Evolutionary conservation across 2,797 vertebrate genomes (phyloP).

Genomic region (Rhinoraja longicauda): DNA sequence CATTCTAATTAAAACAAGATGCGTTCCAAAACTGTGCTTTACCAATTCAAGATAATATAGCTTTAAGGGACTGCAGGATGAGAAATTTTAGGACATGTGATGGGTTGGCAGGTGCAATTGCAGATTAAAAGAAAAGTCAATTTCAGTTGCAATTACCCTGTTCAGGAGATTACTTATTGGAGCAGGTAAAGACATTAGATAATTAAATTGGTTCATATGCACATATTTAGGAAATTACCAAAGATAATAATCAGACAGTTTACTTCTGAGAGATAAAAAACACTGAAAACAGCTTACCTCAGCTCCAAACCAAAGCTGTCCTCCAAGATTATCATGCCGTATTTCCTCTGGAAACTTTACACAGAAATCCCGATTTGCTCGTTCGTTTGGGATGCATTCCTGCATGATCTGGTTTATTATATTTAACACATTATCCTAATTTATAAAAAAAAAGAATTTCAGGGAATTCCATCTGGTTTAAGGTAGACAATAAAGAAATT

Average conservation of each 20-base stretch:
- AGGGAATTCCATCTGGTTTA: background rate
- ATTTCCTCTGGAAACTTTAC: conserved; percentile 98
- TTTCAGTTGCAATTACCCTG: background rate
- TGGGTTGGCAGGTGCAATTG: background rate
- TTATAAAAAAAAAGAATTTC: background rate
- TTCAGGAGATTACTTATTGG: background rate
- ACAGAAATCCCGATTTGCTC: conserved; percentile 89
- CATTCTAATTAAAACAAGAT: background rate
- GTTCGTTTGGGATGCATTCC: conserved; percentile 86
- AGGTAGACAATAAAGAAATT: background rate
- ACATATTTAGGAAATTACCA: too few relatives aligned
- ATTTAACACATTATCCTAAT: conserved; percentile 89
- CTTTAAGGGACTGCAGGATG: background rate
- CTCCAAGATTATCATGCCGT: conserved; percentile 95
- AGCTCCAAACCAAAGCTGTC: conserved; percentile 96
- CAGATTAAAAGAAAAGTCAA: background rate
- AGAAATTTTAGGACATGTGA: too few relatives aligned
- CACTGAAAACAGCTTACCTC: conserved; percentile 63
- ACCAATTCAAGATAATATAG: background rate
- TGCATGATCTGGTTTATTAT: conserved; percentile 98
- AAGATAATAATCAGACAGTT: background rate
- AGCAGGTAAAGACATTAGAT: too few relatives aligned
- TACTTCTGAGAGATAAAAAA: background rate
- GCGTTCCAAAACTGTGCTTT: background rate
- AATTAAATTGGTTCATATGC: background rate